These are phyloP conservation scores for Apodemus speciosus DNA, from an alignment of 2,113 vertebrate species.

Conservation along the genomic window DNA sequence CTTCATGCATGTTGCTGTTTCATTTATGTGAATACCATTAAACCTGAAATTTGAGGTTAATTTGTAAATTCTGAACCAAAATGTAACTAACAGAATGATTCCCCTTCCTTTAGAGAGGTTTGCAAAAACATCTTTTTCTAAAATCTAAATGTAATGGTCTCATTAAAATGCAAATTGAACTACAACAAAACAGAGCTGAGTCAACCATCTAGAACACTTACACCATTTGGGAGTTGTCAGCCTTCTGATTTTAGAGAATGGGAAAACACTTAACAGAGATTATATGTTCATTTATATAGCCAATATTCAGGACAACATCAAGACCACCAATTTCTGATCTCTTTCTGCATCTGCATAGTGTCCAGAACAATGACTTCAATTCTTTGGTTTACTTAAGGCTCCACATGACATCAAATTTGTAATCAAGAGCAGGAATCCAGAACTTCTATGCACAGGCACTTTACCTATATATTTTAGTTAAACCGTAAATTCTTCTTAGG, in stretches of 20 bases:
- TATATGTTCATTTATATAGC: neutral
- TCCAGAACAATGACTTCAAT: neutral
- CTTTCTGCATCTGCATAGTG: neutral
- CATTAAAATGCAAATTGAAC: constrained; percentile 63
- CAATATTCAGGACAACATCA: neutral
- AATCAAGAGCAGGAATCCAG: neutral
- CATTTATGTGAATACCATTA: neutral
- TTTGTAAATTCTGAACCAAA: constrained; percentile 33
- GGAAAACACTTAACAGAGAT: neutral
- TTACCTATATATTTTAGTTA: neutral
- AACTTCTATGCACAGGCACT: neutral
- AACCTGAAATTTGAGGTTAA: constrained; percentile 26
- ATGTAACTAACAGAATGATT: constrained; percentile 43
- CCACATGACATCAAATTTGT: neutral
- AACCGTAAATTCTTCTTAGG: neutral
- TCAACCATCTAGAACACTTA: neutral
- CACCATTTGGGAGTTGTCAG: neutral
- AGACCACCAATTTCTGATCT: neutral
- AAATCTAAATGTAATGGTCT: constrained; percentile 42
- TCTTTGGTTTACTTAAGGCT: neutral
- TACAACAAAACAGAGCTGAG: constrained; percentile 13
- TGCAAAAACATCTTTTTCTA: constrained; percentile 40
- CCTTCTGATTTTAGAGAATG: constrained; percentile 34
- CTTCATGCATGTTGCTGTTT: neutral
- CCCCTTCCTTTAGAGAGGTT: neutral